Base-by-base conservation (phyloP, 2,888 invertebrate genomes). In the Spilosoma lubricipeda region DNA sequence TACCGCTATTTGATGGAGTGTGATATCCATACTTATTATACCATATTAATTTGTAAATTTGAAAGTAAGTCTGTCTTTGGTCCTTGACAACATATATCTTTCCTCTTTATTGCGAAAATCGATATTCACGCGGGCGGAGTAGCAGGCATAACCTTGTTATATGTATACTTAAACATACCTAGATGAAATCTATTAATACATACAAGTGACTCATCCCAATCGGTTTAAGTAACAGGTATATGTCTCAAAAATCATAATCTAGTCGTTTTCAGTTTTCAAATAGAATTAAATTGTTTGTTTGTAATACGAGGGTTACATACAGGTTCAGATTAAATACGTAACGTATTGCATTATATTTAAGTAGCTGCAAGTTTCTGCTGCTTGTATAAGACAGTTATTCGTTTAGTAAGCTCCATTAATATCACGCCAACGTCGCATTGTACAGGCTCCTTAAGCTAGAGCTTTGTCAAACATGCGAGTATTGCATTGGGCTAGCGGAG, bases 391-490 rank as follows among this genome's bases (percentile, higher is more conserved):
- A 63, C 23, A 42, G n/a, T 42, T 11, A 63, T 70, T 70, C 27
- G 30, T 63, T 20, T 42, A 23, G 39, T 39, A 30, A 63, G 42
- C 59, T 63, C 30, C 39, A 63, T 70, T 70, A 63, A 63, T 64
- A 23, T 68, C 67, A 56, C 23, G 23, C 33, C 15, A 72, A 11
- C 23, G 15, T 30, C 9, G 63, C 33, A 69, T 64, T 75, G 72
- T 69, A 71, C 59, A 72, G 23, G 69, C n/a, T 65, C 20, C 71
- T 68, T 78, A 73, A 77, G 80, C 81, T 77, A 80, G 70, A 74
- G 75, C 78, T 81, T 82, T 78, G 79, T 84, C 80, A 85, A 83
- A 80, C 76, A 75, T 74, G 74, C 48, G 70, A 71, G 75, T 82
- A 78, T 77, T 75, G 77, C 72, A 78, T 73, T 71, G 71, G 72